phyloP scores from a whole-genome alignment of 2,797 vertebrate species.

The Smutsia temminckii region DNA sequence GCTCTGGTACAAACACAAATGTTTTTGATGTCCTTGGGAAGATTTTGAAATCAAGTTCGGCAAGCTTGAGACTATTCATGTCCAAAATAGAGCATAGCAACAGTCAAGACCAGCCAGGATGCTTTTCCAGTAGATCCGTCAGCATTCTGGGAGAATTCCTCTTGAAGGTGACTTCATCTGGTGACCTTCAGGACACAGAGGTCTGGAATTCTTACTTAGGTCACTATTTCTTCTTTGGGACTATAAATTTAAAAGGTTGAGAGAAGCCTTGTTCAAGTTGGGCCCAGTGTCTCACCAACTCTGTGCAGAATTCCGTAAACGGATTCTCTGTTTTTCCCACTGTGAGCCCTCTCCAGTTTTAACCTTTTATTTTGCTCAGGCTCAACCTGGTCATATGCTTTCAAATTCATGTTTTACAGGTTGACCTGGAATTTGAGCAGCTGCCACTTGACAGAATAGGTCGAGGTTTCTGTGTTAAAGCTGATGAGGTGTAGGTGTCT shows the following conservation, averaged over 20 bases:
- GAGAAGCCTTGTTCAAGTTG: neutral
- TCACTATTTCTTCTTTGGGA: neutral
- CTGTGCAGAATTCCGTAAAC: neutral
- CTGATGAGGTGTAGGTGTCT: neutral
- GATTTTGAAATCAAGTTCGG: slow-evolving; percentile 60
- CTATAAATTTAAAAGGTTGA: neutral
- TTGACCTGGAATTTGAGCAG: neutral
- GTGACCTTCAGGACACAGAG: slow-evolving; percentile 12
- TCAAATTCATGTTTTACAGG: neutral
- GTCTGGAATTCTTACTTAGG: slow-evolving; percentile 26
- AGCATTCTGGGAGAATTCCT: slow-evolving; percentile 18
- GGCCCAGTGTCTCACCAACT: neutral
- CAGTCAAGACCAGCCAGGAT: slow-evolving; percentile 36
- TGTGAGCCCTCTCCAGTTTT: neutral
- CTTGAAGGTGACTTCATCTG: slow-evolving; percentile 17
- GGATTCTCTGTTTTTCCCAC: neutral
- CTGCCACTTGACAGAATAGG: neutral
- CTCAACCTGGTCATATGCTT: neutral
- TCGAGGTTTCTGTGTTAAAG: neutral
- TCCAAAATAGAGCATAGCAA: slow-evolving; percentile 57
- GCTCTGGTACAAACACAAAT: slow-evolving; percentile 49
- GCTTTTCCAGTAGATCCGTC: neutral
- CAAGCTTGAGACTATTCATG: slow-evolving; percentile 25
- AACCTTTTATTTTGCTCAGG: neutral
- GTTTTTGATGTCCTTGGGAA: slow-evolving; percentile 72